phyloP scores from a whole-genome alignment of 2,888 invertebrate genomes.

The Cordilura impudica region DNA sequence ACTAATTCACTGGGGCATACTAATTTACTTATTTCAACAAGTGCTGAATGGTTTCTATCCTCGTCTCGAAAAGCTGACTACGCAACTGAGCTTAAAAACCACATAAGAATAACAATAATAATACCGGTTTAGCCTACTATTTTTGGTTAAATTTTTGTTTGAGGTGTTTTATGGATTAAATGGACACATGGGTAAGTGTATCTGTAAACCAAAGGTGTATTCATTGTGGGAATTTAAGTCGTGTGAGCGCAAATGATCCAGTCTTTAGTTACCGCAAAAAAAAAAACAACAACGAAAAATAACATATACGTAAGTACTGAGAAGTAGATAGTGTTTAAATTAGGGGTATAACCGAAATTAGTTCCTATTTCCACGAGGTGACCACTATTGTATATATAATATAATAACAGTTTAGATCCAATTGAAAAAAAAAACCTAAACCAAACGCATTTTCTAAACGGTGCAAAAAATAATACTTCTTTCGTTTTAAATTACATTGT shows the following conservation, averaged over 20 bases:
- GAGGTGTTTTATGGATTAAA: conserved; percentile 43
- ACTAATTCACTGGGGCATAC: too few relatives aligned
- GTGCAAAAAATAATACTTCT: too few relatives aligned
- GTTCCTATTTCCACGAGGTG: too few relatives aligned
- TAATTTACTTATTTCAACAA: too few relatives aligned
- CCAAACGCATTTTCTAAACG: too few relatives aligned
- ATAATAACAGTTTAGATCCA: too few relatives aligned
- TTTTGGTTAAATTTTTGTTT: conserved; percentile 51
- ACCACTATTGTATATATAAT: too few relatives aligned
- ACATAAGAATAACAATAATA: conserved; percentile 29
- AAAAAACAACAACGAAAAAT: not conserved
- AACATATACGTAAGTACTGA: not conserved
- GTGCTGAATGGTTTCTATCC: too few relatives aligned
- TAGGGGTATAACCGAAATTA: too few relatives aligned
- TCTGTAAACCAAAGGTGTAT: conserved; percentile 7
- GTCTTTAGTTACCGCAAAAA: conserved; percentile 45
- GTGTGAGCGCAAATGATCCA: conserved; percentile 55
- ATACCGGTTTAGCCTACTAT: conserved; percentile 58
- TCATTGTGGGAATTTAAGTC: conserved; percentile 56
- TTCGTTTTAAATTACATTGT: too few relatives aligned
- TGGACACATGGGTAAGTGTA: conserved; percentile 34
- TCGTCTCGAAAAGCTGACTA: not conserved
- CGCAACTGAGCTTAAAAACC: conserved; percentile 35
- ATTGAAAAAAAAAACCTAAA: too few relatives aligned
- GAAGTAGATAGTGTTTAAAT: too few relatives aligned